phyloP scores from a whole-genome alignment of 1,140 invertebrate genomes.

The Drosophila saltans region DNA sequence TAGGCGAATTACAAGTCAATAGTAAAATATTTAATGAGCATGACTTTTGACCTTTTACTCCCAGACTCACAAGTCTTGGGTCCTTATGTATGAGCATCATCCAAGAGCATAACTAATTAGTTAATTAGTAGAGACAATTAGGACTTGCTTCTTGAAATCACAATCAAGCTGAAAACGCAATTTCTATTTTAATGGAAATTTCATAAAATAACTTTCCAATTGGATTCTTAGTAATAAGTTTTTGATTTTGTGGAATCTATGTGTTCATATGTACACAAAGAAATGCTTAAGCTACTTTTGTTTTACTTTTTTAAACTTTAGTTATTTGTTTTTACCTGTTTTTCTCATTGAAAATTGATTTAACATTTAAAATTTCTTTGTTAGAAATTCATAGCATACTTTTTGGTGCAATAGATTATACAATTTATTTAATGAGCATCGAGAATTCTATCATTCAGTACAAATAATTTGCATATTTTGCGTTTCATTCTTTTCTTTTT shows the following conservation, averaged over 20 bases:
- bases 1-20: background rate
- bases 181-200: background rate
- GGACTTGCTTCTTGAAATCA: background rate
- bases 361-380: background rate
- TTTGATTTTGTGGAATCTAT: no score
- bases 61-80: no score
- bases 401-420: background rate
- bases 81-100: background rate
- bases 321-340: background rate
- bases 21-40: background rate
- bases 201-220: background rate
- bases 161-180: background rate
- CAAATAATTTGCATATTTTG: slow-evolving; percentile 1
- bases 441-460: background rate
- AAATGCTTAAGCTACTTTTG: no score
- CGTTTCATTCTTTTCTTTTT: slow-evolving; percentile 4
- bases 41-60: background rate
- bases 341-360: background rate
- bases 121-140: background rate
- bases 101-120: background rate
- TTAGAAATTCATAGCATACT: background rate
- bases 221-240: background rate
- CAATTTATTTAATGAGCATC: background rate
- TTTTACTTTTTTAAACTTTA: no score
- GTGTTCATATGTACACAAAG: no score